Base-by-base conservation (phyloP, 1,140 invertebrate genomes). In the Panulirus ornatus region DNA sequence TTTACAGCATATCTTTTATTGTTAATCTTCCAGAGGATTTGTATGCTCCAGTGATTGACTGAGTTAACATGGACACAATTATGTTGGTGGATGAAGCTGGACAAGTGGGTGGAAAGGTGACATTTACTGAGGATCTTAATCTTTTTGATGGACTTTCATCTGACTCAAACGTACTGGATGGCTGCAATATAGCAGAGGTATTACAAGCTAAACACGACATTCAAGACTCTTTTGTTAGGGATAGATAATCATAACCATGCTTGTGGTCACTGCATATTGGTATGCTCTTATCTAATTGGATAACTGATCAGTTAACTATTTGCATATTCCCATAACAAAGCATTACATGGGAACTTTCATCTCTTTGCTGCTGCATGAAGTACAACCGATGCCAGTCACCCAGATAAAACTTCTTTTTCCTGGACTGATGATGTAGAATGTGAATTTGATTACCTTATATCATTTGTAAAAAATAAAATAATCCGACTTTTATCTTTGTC, bases 121-220 rank as follows among this genome's bases (percentile, higher is more conserved):
- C 27, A 5, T 84, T 84, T 36, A 34, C 82, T 16, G 40, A 84
- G 11, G 70, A 84, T 22, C 27, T 84, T 9, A n/a, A n/a, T n/a
- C 1, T 47, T 9, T 2, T 84, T 2, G 38, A 11, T 5, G 83
- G 70, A 16, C 36, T 84, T 6, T 73, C 66, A 0, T 70, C 83
- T 0, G 66, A 51, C 11, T 36, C 83, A 0, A 34, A 51, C n/a
- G 34, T 84, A 27, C 63, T 84, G 16, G 83, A 84, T 34, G 66
- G 63, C 9, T 84, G 83, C 36, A 42, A 84, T 34, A 14, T 84
- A 3, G 0, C n/a, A 5, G 30, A 51, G 66, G 83, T 84, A 6
- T 30, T 58, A 38, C 36, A 47, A 47, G 5, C 14, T 47, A 47
- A 47, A 47, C 5, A 47, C 5, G 5, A 47, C 44, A 6, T 47